A percentile compares a stretch with the other conserved stretches of the same genome.
These are phyloP conservation scores for Okapia johnstoni DNA, from an alignment of 2,113 vertebrate species.

Conservation along the genomic window DNA sequence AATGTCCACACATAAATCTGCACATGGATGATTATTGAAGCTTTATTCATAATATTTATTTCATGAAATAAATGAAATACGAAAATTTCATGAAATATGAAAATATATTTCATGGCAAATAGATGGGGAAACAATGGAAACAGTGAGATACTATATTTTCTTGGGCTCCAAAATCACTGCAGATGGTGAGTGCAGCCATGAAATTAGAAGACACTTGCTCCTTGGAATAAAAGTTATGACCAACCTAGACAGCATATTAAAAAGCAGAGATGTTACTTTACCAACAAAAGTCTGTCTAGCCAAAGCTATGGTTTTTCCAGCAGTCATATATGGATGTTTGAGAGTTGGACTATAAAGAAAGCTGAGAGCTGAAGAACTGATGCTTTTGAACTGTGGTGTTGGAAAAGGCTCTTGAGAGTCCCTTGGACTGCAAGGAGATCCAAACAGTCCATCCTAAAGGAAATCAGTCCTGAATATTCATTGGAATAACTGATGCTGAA, in stretches of 20 bases:
- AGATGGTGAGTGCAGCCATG: not conserved
- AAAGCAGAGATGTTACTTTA: not conserved
- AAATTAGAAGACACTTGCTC: not conserved
- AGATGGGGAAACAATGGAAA: not conserved
- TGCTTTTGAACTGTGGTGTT: not conserved
- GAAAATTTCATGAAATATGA: not conserved
- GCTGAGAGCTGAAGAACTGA: fast-evolving
- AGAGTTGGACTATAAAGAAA: not conserved
- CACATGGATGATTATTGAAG: not conserved
- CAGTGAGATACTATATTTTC: not conserved
- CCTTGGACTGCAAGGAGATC: not conserved
- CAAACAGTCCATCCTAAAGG: not conserved
- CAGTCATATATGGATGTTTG: not conserved
- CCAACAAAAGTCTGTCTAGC: not conserved
- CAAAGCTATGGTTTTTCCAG: not conserved
- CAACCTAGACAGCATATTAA: not conserved
- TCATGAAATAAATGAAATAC: not conserved
- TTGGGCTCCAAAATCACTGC: not conserved
- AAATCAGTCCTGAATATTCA: not conserved
- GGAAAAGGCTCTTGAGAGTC: not conserved
- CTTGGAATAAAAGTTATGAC: not conserved
- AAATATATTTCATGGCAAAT: not conserved
- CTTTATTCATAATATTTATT: not conserved
- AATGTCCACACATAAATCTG: not conserved
- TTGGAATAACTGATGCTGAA: not conserved